These are phyloP conservation scores for Seira ritae DNA, from an alignment of 2,888 invertebrate genomes.

Conservation along the genomic window DNA sequence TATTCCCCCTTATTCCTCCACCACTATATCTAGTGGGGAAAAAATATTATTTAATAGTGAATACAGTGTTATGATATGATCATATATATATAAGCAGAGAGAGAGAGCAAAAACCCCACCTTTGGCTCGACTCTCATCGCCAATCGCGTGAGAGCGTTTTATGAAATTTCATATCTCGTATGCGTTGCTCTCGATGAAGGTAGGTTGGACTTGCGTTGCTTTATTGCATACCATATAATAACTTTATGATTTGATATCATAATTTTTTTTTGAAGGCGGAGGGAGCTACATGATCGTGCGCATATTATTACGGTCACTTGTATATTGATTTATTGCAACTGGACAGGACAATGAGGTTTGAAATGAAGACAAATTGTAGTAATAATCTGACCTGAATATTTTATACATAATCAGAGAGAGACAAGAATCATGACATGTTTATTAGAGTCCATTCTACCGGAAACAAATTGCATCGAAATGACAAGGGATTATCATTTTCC, in stretches of 20 bases:
- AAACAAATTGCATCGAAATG: constrained; percentile 30
- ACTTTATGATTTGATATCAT: constrained; percentile 42
- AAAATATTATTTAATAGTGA: neutral
- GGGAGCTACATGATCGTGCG: neutral
- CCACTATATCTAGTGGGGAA: neutral
- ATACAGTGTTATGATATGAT: too few relatives aligned
- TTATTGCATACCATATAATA: constrained; percentile 25
- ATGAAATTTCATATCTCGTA: constrained; percentile 57
- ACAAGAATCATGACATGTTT: neutral
- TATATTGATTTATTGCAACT: neutral
- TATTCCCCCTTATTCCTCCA: neutral
- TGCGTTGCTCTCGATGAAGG: neutral
- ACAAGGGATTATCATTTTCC: too few relatives aligned
- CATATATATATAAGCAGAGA: neutral
- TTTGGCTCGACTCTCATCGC: neutral
- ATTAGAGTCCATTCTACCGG: constrained; percentile 21
- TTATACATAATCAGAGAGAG: too few relatives aligned
- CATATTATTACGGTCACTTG: neutral
- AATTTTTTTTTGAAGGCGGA: neutral
- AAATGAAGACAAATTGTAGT: neutral
- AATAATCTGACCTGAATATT: too few relatives aligned
- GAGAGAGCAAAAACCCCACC: constrained; percentile 26
- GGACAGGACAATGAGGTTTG: neutral
- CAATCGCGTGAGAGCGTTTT: constrained; percentile 10
- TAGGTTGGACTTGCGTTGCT: neutral